Conservation (phyloP, 2,888 invertebrate genomes). For the Acronicta alni region DNA sequence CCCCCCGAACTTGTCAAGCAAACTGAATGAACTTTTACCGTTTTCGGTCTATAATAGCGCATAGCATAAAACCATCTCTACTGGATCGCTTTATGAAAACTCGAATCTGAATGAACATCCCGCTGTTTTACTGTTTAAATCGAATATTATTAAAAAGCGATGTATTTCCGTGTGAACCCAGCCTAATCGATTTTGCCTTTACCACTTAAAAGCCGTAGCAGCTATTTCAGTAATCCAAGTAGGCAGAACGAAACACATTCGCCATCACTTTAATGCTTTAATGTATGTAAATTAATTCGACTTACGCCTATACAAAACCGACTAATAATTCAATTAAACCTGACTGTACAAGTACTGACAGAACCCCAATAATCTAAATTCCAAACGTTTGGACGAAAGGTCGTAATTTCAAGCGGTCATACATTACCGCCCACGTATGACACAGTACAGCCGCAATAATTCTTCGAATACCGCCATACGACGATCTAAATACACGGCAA, state of each 20-base stretch:
- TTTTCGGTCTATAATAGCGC: too few species aligned
- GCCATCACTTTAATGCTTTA: neutral
- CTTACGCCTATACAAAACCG: neutral
- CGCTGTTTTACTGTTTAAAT: too few species aligned
- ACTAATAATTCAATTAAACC: neutral
- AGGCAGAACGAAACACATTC: neutral
- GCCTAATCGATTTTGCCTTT: too few species aligned
- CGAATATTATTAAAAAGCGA: too few species aligned
- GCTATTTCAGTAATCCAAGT: too few species aligned
- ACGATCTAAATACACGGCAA: slow-evolving; percentile 23
- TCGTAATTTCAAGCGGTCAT: slow-evolving; percentile 4
- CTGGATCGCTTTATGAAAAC: too few species aligned
- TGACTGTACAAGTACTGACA: neutral
- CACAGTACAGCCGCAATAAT: slow-evolving; percentile 17
- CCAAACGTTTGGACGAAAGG: neutral
- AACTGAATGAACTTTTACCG: too few species aligned
- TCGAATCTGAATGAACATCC: too few species aligned
- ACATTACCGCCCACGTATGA: slow-evolving; percentile 9
- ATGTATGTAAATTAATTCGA: neutral
- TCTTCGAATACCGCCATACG: slow-evolving; percentile 10
- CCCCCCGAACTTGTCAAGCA: too few species aligned
- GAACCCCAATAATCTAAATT: neutral
- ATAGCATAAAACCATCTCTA: too few species aligned
- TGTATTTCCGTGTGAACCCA: too few species aligned
- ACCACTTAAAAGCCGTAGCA: neutral